Base-by-base conservation (phyloP, 2,113 vertebrate species). In the Pandion haliaetus region DNA sequence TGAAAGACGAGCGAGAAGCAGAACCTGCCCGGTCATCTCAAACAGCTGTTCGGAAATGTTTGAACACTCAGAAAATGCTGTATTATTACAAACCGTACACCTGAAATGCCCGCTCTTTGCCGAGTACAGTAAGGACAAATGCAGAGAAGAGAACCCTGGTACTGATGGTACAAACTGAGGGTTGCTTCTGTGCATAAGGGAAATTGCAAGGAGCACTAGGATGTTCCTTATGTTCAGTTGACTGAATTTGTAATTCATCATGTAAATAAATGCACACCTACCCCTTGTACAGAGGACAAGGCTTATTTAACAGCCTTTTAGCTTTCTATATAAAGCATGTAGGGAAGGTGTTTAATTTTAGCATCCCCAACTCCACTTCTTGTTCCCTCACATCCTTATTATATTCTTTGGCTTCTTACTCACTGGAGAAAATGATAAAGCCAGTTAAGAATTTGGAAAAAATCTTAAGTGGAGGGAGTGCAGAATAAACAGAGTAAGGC, bases 211-310 rank as follows among this genome's bases (percentile, higher is more conserved):
- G 57, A 72, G 38, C 17, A 6, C 14, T 14, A 7, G 25, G 29
- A 28, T 90, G 42, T 83, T 73, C 45, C 21, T n/a, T 82, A 5
- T 47, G 23, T 80, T 93, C 59, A 77, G 44, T 78, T 82, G 34
- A 34, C 62, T 40, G 28, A 90, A 76, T 93, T 82, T 79, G 40
- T 52, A 31, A 61, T 76, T 95, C 40, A 8, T 88, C 24, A 11
- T 65, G 67, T 91, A 94, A 87, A 91, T 89, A 91, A 95, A 82
- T 82, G 58, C 79, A 74, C 57, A 81, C 70, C 78, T 85, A 73
- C n/a, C 26, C 19, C 17, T 85, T 81, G 32, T 49, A 25, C n/a
- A 45, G 77, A 69, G 45, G 28, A 85, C 49, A 76, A 76, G 73
- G 28, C 36, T 91, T 90, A 50, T 55, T 86, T 84, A 81, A 42